Conservation (phyloP, 1,140 invertebrate species). For the Polypedilum pembai region DNA sequence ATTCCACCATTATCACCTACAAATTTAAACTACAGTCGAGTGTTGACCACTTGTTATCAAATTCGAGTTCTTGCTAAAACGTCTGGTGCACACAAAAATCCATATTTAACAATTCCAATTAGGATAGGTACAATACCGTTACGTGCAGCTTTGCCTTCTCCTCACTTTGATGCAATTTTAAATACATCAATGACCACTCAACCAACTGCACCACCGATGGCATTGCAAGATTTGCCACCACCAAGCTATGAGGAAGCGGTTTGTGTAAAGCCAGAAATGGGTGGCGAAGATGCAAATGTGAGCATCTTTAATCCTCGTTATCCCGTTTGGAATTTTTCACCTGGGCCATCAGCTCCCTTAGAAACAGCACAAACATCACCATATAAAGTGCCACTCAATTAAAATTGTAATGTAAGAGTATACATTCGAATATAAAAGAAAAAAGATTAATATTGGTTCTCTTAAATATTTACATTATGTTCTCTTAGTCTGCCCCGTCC, state of each 20-base stretch:
- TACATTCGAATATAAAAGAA: neutral
- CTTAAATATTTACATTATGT: too few species aligned
- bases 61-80: neutral
- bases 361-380: neutral
- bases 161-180: neutral
- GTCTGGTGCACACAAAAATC: neutral
- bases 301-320: constrained; percentile 12
- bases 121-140: neutral
- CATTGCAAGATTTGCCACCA: neutral
- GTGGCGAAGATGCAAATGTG: neutral
- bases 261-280: neutral
- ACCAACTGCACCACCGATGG: neutral
- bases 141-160: neutral
- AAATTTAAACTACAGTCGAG: neutral
- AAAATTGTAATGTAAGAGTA: neutral
- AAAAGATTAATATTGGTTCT: neutral
- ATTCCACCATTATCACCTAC: constrained; percentile 12
- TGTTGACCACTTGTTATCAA: neutral
- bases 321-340: constrained; percentile 9
- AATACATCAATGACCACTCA: neutral
- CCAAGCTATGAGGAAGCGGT: neutral
- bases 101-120: neutral
- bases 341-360: neutral
- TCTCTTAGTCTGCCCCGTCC: too few species aligned
- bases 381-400: constrained; percentile 22